These are phyloP conservation scores for Uropetala carovei DNA, from an alignment of 2,888 invertebrate genomes.

Conservation along the genomic window DNA sequence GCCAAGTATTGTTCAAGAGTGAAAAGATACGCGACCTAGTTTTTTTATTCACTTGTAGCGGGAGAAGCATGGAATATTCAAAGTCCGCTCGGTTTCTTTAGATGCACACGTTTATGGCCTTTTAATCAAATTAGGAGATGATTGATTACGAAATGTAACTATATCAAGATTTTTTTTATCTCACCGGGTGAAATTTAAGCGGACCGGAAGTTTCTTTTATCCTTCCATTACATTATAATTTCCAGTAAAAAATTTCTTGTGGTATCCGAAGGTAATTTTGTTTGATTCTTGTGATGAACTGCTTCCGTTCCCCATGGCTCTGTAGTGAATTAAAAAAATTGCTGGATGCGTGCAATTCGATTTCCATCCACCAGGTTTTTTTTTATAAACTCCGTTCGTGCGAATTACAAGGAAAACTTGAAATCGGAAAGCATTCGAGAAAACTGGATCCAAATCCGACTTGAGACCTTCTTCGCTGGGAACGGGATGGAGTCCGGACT, in stretches of 20 bases:
- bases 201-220: neutral
- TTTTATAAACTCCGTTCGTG: neutral
- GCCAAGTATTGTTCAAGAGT: no score
- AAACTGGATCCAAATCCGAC: neutral
- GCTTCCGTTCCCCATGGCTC: neutral
- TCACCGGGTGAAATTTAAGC: neutral
- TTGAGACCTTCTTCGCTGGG: neutral
- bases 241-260: neutral
- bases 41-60: no score
- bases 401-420: slow-evolving; percentile 15
- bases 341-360: neutral
- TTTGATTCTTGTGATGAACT: neutral
- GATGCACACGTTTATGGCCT: no score
- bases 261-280: neutral
- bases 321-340: neutral
- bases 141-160: no score
- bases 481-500: neutral
- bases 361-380: neutral
- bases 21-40: no score
- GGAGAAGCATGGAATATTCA: no score
- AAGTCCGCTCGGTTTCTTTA: no score
- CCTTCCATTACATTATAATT: neutral
- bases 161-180: no score
- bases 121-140: no score
- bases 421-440: neutral